These are phyloP conservation scores for Xylota segnis DNA, from an alignment of 2,888 invertebrate species.

Conservation along the genomic window DNA sequence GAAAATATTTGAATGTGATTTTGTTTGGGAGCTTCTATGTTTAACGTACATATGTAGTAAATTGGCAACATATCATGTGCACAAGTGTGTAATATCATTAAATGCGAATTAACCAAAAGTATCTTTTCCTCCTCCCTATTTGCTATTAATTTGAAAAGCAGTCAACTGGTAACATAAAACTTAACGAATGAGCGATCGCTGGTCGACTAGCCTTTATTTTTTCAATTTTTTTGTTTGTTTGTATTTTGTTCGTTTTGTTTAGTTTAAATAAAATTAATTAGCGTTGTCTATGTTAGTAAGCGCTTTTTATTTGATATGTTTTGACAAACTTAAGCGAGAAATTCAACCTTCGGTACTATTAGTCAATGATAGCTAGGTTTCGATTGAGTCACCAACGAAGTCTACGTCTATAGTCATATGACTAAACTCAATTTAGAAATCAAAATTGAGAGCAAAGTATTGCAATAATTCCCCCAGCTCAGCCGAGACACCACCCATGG, in stretches of 20 bases:
- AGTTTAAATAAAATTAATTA: slow-evolving; percentile 18
- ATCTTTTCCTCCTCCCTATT: background rate
- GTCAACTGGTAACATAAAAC: slow-evolving; percentile 32
- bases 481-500: no score
- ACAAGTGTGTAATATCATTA: background rate
- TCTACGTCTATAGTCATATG: no score
- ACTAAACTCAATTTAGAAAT: no score
- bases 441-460: no score
- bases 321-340: background rate
- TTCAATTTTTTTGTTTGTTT: no score
- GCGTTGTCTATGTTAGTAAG: slow-evolving; percentile 6
- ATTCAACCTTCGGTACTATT: slow-evolving; percentile 8
- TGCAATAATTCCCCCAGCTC: no score
- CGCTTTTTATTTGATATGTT: background rate
- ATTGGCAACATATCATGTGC: slow-evolving; percentile 25
- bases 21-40: slow-evolving; percentile 1
- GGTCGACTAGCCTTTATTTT: slow-evolving; percentile 1
- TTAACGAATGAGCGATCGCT: slow-evolving; percentile 1
- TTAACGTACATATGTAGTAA: slow-evolving; percentile 13
- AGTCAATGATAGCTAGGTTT: slow-evolving; percentile 12
- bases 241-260: background rate
- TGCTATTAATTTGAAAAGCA: slow-evolving; percentile 1
- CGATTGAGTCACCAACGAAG: no score
- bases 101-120: slow-evolving; percentile 27
- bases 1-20: slow-evolving; percentile 8